Evolutionary conservation across 2,888 invertebrate species (phyloP), one percentile per base, ranked within the genome.

Genomic region (Automeris io): DNA sequence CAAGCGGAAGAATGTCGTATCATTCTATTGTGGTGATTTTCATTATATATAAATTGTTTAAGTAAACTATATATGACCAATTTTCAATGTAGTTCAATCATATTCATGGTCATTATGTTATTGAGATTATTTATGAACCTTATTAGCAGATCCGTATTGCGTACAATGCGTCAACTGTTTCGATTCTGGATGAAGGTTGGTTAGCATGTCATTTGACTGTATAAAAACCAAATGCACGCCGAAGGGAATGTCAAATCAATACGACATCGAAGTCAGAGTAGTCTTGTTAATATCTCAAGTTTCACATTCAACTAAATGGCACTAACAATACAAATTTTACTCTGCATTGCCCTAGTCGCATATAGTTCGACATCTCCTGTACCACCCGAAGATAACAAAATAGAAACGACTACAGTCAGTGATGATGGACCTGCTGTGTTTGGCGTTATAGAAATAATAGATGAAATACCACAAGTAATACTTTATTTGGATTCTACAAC

Each of bases 101-200:
- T 66, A 71, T 65, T 76, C 85, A 85, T 64, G 81, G 85, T 56
- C 82, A 71, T 72, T 69, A 72, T 72, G 71, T 68, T 80, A 78
- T 83, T 79, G 80, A 74, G 62, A 65, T 58, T 77, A 74, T 83
- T 79, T 70, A 54, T 59, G 52, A 41, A 51, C 47, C 35, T 23
- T 29, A 69, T 85, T 82, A 80, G 48, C 72, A 54, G 29, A 29
- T 29, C 42, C 45, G 34, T 35, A 49, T 37, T 40, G 43, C 42
- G 45, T 47, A 61, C 61, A 61, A 65, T 72, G 72, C 75, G 75
- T 76, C 77, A 78, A 74, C 67, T 53, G 61, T 70, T 60, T 78
- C 71, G 58, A 62, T 74, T 79, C 75, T 67, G 72, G 70, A 70
- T 56, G 65, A 37, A 51, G 46, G 60, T 61, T 52, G 8, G 55